Evolutionary conservation across 2,113 vertebrate genomes (phyloP), one percentile per base, ranked within the genome.

Genomic region (Hydropotes inermis): DNA sequence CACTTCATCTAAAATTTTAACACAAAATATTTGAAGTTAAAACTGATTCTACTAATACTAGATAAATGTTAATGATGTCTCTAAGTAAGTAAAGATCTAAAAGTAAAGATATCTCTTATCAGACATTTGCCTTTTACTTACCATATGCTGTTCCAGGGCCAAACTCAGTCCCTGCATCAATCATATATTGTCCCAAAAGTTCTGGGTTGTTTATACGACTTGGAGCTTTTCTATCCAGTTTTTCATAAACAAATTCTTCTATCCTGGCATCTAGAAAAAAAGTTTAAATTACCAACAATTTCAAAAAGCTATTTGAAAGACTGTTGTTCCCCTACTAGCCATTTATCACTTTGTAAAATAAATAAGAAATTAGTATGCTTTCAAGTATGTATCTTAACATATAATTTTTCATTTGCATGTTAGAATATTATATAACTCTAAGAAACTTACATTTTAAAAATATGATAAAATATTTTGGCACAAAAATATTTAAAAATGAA

Each of bases 181-280:
- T 99, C 99, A 99, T 99, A 87, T 99, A 99, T 94, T 99, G 99
- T 94, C 99, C 99, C 98, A 99, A 98, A 97, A 99, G 98, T 98
- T 99, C 99, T 54, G 99, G 99, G 98, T 99, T 99, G 99, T 99
- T 99, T 99, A 99, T 97, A 81, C 99, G 99, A 54, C 99, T 99
- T 6, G 99, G 99, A 79, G 97, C 99, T 99, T 99, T 99, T 98
- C 99, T 99, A 97, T 99, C 99, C 98, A 99, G 98, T 96, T 99
- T 99, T 98, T 99, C 99, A 96, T 99, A 99, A 58, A 99, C 99
- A 99, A 99, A 99, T 98, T 99, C 99, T 98, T 99, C 99, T 98
- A 99, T 99, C 95, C 99, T 99, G 97, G 99, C 99, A 99, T 99
- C 99, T 99, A 91, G 6, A 43, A 98, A 97, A 95, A 97, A 97